Evolutionary conservation across 2,888 invertebrate genomes (phyloP).

Genomic region (Drosophila kanekoi): DNA sequence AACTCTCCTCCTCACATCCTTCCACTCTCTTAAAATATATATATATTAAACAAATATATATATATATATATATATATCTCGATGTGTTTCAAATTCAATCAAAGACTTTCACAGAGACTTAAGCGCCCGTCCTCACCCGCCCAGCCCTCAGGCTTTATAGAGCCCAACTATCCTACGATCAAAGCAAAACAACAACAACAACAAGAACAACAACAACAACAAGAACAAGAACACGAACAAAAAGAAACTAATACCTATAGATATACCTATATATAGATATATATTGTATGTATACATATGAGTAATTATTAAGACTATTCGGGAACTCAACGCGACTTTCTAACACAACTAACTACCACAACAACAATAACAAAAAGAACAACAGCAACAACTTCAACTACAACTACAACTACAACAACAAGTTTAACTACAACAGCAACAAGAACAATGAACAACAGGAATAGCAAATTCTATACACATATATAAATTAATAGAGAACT

Average conservation of each 20-base stretch:
- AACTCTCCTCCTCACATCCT: slow-evolving; percentile 4
- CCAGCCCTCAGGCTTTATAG: slow-evolving; percentile 43
- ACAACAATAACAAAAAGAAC: not conserved
- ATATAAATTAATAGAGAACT: not conserved
- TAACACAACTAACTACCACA: slow-evolving; percentile 20
- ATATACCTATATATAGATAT: slow-evolving; percentile 3
- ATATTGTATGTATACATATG: not conserved
- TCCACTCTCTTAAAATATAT: not conserved
- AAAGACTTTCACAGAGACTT: slow-evolving; percentile 56
- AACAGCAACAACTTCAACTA: not conserved
- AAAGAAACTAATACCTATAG: slow-evolving; percentile 2
- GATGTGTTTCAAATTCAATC: slow-evolving; percentile 54
- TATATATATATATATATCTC: slow-evolving; percentile 24
- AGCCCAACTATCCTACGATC: slow-evolving; percentile 33
- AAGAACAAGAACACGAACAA: not conserved
- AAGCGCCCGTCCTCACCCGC: slow-evolving; percentile 54
- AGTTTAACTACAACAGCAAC: slow-evolving; percentile 6
- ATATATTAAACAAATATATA: not conserved
- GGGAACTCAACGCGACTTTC: slow-evolving; percentile 38
- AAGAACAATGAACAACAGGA: slow-evolving; percentile 39
- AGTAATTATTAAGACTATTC: slow-evolving; percentile 23
- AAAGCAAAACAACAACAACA: slow-evolving; percentile 20
- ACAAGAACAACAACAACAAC: slow-evolving; percentile 3
- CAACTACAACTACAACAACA: slow-evolving; percentile 4
- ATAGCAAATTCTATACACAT: slow-evolving; percentile 18